Evolutionary conservation across 2,113 vertebrate species (phyloP).

Genomic region (Pseudorectes ferrugineus): DNA sequence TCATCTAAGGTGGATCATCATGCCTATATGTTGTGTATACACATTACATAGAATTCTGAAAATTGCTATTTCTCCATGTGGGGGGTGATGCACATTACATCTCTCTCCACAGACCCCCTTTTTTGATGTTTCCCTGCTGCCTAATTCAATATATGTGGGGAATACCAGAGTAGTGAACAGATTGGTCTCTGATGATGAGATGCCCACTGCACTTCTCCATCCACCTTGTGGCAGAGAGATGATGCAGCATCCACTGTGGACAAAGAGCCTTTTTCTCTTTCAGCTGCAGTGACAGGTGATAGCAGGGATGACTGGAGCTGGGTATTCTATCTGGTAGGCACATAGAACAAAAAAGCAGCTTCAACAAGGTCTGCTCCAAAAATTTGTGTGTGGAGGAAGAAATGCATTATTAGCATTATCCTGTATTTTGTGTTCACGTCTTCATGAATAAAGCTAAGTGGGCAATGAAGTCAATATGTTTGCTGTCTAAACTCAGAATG

Average conservation of each 20-base stretch:
- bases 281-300: not conserved
- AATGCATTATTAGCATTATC: not conserved
- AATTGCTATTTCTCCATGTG: fast-evolving
- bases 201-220: not conserved
- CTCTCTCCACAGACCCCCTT: not conserved
- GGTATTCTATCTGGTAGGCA: not conserved
- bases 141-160: not conserved
- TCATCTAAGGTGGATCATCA: not conserved
- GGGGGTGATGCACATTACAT: not conserved
- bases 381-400: not conserved
- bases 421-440: not conserved
- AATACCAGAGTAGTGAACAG: not conserved
- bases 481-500: not conserved
- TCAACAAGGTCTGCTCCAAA: not conserved
- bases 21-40: fast-evolving
- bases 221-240: not conserved
- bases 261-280: not conserved
- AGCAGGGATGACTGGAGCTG: not conserved
- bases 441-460: not conserved
- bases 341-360: not conserved
- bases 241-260: not conserved
- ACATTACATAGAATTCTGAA: not conserved
- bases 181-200: not conserved
- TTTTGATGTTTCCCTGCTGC: not conserved
- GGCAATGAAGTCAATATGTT: not conserved